Evolutionary conservation across 2,797 vertebrate genomes (phyloP).

Genomic region (Caiman crocodilus): DNA sequence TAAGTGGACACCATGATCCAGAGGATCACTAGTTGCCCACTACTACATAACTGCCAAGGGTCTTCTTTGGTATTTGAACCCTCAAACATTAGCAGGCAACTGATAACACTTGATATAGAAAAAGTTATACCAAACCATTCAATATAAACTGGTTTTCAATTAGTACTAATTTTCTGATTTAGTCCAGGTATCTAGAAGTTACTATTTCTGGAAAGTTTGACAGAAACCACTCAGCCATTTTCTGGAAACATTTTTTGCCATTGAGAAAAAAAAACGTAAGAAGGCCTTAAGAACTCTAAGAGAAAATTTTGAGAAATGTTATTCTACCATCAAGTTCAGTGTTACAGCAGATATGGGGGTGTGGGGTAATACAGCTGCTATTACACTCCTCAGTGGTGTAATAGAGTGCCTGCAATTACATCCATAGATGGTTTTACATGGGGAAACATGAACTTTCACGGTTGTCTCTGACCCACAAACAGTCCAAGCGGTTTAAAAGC

Average conservation of each 20-base stretch:
- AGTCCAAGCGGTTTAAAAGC: too few relatives aligned
- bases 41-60: too few relatives aligned
- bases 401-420: not conserved
- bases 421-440: not conserved
- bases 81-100: not conserved
- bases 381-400: not conserved
- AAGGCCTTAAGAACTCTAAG: not conserved
- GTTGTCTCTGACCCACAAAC: not conserved
- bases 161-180: too few relatives aligned
- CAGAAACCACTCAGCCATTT: too few relatives aligned
- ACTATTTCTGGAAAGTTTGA: too few relatives aligned
- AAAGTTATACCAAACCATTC: not conserved
- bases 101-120: not conserved
- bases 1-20: too few relatives aligned
- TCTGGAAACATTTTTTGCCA: not conserved
- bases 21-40: too few relatives aligned
- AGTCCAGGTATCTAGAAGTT: too few relatives aligned
- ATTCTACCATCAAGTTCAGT: not conserved
- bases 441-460: not conserved
- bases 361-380: not conserved
- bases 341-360: not conserved
- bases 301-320: rapidly evolving
- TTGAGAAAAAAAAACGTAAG: not conserved
- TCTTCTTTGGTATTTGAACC: not conserved
- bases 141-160: not conserved